These are phyloP conservation scores for Darevskia nairensis DNA, from an alignment of 2,797 vertebrate species.

Conservation along the genomic window DNA sequence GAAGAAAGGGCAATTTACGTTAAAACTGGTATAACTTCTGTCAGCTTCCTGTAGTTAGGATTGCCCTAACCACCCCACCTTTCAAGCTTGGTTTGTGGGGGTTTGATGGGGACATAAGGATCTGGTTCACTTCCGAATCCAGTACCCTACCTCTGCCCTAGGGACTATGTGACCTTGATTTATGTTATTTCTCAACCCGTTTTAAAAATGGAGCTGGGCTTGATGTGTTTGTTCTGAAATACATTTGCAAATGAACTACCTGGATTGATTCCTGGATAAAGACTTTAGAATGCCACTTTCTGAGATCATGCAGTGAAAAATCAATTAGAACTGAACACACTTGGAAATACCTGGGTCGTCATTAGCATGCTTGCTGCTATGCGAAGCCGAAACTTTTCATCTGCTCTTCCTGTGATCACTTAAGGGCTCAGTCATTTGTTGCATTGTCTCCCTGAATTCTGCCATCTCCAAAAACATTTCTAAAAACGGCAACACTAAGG, in stretches of 20 bases:
- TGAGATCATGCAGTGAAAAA: constrained; percentile 38
- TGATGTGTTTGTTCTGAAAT: constrained; percentile 8
- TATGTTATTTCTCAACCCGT: background rate
- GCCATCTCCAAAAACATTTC: constrained; percentile 14
- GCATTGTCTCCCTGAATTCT: constrained; percentile 33
- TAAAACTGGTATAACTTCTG: no score
- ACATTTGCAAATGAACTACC: background rate
- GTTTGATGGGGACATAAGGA: no score
- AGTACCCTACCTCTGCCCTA: background rate
- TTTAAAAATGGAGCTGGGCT: background rate
- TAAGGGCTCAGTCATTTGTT: constrained; percentile 16
- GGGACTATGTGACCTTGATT: background rate
- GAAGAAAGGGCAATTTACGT: no score
- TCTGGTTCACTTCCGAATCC: background rate
- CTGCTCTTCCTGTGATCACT: constrained; percentile 24
- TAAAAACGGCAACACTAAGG: constrained; percentile 19
- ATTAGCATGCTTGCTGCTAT: constrained; percentile 34
- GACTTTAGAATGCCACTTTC: constrained; percentile 19
- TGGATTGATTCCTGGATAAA: background rate
- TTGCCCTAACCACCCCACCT: no score
- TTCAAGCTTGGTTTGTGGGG: no score
- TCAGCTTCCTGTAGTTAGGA: no score
- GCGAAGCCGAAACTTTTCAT: constrained; percentile 45
- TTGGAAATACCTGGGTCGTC: constrained; percentile 18
- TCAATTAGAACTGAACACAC: constrained; percentile 17